Percentiles rank a stretch among this genome's conserved stretches.
phyloP scores from a whole-genome alignment of 1,140 invertebrate genomes.

The Caenorhabditis tropicalis region DNA sequence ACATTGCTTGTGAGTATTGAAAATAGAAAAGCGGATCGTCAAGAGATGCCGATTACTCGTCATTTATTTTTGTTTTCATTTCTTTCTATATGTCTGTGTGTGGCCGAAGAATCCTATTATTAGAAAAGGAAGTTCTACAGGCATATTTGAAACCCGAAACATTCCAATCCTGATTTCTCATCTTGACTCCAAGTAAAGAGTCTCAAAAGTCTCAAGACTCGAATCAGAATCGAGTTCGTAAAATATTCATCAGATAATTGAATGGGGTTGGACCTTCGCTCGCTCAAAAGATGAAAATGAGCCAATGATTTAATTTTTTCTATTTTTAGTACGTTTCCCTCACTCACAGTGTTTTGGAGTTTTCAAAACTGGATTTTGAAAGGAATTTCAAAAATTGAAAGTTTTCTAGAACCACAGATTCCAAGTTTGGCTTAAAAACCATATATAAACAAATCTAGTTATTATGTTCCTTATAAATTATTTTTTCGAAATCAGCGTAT shows the following conservation, averaged over 20 bases:
- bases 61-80: not conserved
- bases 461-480: too few species aligned
- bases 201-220: not conserved
- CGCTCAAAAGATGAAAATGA: not conserved
- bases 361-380: too few species aligned
- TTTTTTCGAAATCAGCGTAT: too few species aligned
- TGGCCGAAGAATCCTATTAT: not conserved
- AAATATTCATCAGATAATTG: conserved; percentile 29
- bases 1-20: not conserved
- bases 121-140: not conserved
- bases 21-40: not conserved
- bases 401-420: too few species aligned
- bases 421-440: too few species aligned
- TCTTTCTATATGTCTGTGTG: too few species aligned
- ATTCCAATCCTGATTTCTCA: not conserved
- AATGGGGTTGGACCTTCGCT: not conserved
- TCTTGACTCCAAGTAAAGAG: too few species aligned
- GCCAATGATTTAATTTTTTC: conserved; percentile 1
- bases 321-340: conserved; percentile 17
- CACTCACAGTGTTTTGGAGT: too few species aligned
- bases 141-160: not conserved
- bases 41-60: not conserved
- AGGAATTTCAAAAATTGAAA: too few species aligned
- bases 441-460: too few species aligned
- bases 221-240: not conserved